Evolutionary conservation across 2,797 vertebrate species (phyloP), one percentile per base, ranked within the genome.

Genomic region (Masticophis lateralis): DNA sequence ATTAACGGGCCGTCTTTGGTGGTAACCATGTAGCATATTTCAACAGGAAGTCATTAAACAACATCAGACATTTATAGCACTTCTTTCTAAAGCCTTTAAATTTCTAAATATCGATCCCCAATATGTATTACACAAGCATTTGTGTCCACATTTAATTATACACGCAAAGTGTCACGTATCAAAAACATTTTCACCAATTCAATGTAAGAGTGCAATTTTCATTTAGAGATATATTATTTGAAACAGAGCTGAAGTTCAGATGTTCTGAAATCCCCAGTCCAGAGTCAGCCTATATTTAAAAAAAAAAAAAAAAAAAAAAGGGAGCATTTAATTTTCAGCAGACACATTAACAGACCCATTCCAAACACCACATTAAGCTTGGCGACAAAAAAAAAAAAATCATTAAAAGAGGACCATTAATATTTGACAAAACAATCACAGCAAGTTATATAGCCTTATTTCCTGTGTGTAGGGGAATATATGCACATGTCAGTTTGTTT

Each of bases 71-170:
- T 91, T 74, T n/a, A 56, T 74, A 92, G 5, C 56, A 25, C 22
- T 47, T 1, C 13, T 74, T 95, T 94, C 92, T 94, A 90, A 93
- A 90, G 28, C 27, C 32, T 16, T 86, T 92, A 74, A 66, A 94
- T 89, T 43, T 90, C 57, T 16, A 86, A 87, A 20, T 56, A 22
- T 74, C 12, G 37, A 83, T 79, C 43, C 63, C 47, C 59, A 6
- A 32, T 89, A n/a, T 55, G 18, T 79, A 53, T 0, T 91, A 87
- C 89, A 28, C 69, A 66, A 56, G 56, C 86, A 69, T 88, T 63
- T 25, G 25, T 59, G 51, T 96, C 86, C 55, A 20, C 89, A 74
- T 89, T 83, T 22, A 83, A 47, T 47, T 47, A 47, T 25, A 25
- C 20, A 25, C 0, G 10, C 20, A 83, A 83, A 47, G 10, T 47